Evolutionary conservation across 1,140 invertebrate genomes (phyloP).

Genomic region (Leptinotarsa defecta): DNA sequence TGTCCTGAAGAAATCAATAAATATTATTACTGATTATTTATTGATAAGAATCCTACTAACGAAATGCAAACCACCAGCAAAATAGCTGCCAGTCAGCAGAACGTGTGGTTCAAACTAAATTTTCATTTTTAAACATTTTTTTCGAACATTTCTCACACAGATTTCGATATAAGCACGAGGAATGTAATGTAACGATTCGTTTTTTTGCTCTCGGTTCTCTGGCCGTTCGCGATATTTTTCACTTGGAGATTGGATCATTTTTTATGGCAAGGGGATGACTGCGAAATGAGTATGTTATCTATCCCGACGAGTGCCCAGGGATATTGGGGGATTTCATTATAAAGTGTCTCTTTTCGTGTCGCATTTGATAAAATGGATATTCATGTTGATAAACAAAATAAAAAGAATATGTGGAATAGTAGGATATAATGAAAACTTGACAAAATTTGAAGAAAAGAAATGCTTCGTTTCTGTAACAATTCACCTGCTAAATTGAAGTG

Average conservation of each 20-base stretch:
- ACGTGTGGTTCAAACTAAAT: slow-evolving; percentile 7
- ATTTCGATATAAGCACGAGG: slow-evolving; percentile 1
- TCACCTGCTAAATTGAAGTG: too few species aligned
- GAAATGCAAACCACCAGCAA: neutral
- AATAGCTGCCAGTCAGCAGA: slow-evolving; percentile 9
- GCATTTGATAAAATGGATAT: too few species aligned
- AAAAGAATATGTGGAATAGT: too few species aligned
- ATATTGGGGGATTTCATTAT: slow-evolving; percentile 1
- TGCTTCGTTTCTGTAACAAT: too few species aligned
- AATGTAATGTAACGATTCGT: neutral
- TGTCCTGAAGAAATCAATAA: too few species aligned
- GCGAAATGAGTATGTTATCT: neutral
- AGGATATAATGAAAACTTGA: too few species aligned
- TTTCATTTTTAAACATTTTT: slow-evolving; percentile 14
- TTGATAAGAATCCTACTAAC: too few species aligned
- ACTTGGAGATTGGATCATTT: slow-evolving; percentile 6
- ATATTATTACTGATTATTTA: too few species aligned
- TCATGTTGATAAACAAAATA: too few species aligned
- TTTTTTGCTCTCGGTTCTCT: neutral
- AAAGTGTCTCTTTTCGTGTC: too few species aligned
- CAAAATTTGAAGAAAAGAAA: too few species aligned
- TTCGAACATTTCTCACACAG: slow-evolving; percentile 7
- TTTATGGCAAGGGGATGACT: neutral
- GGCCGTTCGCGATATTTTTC: slow-evolving; percentile 2
- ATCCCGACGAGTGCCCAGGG: neutral